Conservation (phyloP, 2,888 invertebrate species). For the Glyphotaelius pellucidus region DNA sequence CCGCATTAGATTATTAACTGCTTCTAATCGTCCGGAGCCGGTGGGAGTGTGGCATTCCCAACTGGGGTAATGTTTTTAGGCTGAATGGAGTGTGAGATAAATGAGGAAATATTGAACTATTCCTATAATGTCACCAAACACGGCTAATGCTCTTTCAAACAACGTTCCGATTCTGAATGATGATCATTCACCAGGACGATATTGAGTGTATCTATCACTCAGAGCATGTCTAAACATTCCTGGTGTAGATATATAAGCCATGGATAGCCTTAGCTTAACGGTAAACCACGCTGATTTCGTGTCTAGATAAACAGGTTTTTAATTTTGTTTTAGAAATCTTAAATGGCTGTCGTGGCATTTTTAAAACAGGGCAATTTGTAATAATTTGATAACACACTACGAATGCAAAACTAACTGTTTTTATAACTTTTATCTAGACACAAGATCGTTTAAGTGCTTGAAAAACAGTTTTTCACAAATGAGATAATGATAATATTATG, state of each 20-base stretch:
- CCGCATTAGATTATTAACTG: no score
- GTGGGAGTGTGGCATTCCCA: no score
- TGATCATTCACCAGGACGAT: background rate
- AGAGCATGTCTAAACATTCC: no score
- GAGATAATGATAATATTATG: background rate
- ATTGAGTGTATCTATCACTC: background rate
- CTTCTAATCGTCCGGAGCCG: no score
- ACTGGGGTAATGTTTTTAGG: background rate
- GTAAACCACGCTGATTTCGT: background rate
- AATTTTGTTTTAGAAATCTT: no score
- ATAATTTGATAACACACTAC: background rate
- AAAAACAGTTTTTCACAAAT: background rate
- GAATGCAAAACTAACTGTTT: background rate
- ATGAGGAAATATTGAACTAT: no score
- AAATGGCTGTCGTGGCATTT: no score
- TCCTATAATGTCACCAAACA: background rate
- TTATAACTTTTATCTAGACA: background rate
- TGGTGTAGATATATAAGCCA: no score
- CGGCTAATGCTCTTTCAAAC: background rate
- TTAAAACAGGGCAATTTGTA: no score
- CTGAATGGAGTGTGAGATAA: background rate
- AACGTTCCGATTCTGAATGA: background rate
- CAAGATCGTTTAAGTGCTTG: background rate
- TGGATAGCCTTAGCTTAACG: no score
- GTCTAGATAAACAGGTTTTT: background rate